Base-by-base conservation (phyloP, 2,113 vertebrate genomes). In the Psammodynastes pulverulentus region DNA sequence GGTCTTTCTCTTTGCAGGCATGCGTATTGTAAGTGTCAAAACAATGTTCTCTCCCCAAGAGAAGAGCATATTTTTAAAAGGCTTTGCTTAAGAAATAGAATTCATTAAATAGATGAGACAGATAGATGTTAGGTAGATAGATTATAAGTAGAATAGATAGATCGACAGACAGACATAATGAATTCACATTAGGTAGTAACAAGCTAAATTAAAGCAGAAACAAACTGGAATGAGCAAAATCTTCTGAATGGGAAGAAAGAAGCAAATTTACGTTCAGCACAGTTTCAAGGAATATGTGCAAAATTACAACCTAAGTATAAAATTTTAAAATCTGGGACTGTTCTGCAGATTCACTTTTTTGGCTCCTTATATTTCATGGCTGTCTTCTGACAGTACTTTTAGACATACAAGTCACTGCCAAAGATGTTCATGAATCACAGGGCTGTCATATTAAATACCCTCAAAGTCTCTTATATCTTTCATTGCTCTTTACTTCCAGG, bases 401-500 rank as follows among this genome's bases (percentile, higher is more conserved):
- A 93, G 24, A 87, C 2, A 1, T 53, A 56, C 0, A 13, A 91
- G 79, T 45, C 93, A 93, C 12, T 0, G 0, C 4, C 56, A 1
- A 24, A 93, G 39, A 3, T 52, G 43, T 0, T 58, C 85, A 89
- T 79, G 43, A 89, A 56, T 93, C 93, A 79, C 0, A 54, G 26
- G 54, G 23, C 26, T 54, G 8, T 72, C 39, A 90, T 93, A 72
- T 86, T 67, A 90, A n/a, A 51, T n/a, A 72, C 15, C 46, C 13
- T 39, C 21, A 48, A 1, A 84, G 24, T 24, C 92, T 51, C 51
- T 23, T 19, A 94, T n/a, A 6, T 29, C 58, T 88, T 84, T 12
- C 85, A 52, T 43, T 62, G 49, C 90, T 67, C 46, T 94, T 39
- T 34, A 91, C 1, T 92, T 92, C 2, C 49, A 94, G 91, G 9